Conservation (phyloP, 2,888 invertebrate genomes). For the Mactromeris polynyma region DNA sequence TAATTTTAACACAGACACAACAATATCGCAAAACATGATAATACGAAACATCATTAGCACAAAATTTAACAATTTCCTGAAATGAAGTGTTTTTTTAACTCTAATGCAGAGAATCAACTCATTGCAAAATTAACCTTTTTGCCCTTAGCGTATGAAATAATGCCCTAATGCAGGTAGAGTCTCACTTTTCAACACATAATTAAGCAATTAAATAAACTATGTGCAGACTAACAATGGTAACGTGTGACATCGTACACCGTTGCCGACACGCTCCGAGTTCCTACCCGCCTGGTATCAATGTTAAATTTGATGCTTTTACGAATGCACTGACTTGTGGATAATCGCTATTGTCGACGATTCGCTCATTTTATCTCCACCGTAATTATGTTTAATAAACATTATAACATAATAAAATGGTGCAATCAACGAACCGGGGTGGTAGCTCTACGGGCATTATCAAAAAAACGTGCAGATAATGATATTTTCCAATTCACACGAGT, state of each 20-base stretch:
- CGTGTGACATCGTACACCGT: constrained; percentile 50
- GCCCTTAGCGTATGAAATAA: constrained; percentile 34
- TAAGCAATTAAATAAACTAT: constrained; percentile 49
- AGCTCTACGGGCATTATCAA: constrained; percentile 47
- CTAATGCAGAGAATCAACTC: neutral
- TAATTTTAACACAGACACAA: neutral
- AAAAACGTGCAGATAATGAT: constrained; percentile 28
- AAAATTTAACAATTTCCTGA: neutral
- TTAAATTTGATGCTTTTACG: constrained; percentile 33
- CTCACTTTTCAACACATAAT: constrained; percentile 50
- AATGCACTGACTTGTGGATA: constrained; percentile 38
- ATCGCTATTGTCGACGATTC: constrained; percentile 34
- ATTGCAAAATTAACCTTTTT: constrained; percentile 22
- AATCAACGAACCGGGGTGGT: neutral
- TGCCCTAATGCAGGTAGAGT: constrained; percentile 49
- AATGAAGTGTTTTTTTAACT: neutral
- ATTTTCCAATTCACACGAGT: neutral
- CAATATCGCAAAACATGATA: neutral
- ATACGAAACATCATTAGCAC: neutral
- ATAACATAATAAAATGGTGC: constrained; percentile 32
- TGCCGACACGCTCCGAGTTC: constrained; percentile 37
- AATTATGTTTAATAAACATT: constrained; percentile 49
- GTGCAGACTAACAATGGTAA: constrained; percentile 41
- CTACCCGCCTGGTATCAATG: constrained; percentile 48
- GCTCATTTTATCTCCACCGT: constrained; percentile 34